Evolutionary conservation across 2,113 vertebrate genomes (phyloP).

Genomic region (Lamprologus sp.): DNA sequence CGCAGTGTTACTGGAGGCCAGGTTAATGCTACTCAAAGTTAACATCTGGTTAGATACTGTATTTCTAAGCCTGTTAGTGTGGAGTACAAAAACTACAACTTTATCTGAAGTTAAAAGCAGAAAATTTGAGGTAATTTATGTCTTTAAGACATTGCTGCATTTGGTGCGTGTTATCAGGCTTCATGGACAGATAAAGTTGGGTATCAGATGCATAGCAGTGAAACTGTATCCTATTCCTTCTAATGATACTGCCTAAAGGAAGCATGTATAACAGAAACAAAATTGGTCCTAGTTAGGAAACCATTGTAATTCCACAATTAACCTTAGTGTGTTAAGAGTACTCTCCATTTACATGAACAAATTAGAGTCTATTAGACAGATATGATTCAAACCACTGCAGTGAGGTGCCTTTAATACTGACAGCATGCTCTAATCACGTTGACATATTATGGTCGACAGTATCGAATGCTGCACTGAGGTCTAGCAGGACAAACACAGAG

Average conservation of each 20-base stretch:
- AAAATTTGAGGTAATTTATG: background rate
- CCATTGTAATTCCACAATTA: background rate
- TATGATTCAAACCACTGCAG: background rate
- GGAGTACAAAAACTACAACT: background rate
- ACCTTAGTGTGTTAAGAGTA: background rate
- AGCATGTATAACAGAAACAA: background rate
- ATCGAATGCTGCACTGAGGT: fast-evolving
- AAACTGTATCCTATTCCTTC: background rate
- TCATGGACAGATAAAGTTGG: background rate
- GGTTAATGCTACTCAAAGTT: background rate
- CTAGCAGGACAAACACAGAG: background rate
- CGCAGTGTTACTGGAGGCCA: background rate
- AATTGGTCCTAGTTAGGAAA: background rate
- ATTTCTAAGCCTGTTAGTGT: background rate
- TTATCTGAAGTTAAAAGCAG: background rate
- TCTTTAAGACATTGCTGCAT: background rate
- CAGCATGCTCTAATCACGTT: background rate
- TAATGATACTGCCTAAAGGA: background rate
- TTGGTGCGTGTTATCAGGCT: background rate
- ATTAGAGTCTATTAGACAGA: background rate
- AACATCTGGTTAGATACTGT: background rate
- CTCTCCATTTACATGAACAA: background rate
- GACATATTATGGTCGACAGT: background rate
- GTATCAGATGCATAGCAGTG: background rate
- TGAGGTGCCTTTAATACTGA: background rate